Base-by-base conservation (phyloP, 2,888 invertebrate genomes). In the Leucozona laternaria region DNA sequence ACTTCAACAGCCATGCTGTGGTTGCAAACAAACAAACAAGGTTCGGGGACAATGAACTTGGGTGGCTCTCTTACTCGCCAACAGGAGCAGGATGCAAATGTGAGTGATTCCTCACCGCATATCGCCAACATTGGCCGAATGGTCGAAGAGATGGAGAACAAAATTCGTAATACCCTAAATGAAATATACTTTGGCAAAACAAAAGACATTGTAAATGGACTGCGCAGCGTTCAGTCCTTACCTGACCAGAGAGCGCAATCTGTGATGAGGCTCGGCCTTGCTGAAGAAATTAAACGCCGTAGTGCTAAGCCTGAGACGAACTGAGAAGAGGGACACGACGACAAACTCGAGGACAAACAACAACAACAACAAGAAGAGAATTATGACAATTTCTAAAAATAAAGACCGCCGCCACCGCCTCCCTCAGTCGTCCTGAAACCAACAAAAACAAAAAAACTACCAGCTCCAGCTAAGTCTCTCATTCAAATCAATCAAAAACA, bases 81-180 rank as follows among this genome's bases (percentile, higher is more conserved):
- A 95, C 96, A 96, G 34, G 99, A 99, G 92, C 97, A 96, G 91
- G 99, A 99, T 92, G 95, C 96, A 0, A 94, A 96, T 53, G 97
- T 99, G 22, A 97, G 96, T 90, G 99, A 99, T 89, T 96, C 97
- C 31, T 97, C 97, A 57, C 98, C 99, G 0, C 99, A 99, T 93
- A 98, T 99, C 91, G 98, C 97, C 71, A 99, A 99, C 93, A 99
- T 99, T 90, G 99, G 99, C 25, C 95, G 97, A 90, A 97, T 99
- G 97, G 98, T 99, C 0, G 99, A 99, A 93, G 99, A 99, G 90
- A 99, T 99, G 98, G 99, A 99, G 92, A 99, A 99, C 93, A 99
- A 99, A 94, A 99, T 99, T 91, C 95, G 99, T 89, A 98, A 97
- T 93, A 99, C 98, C 6, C 94, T 99, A 90, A 99, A 99, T 92